phyloP scores from a whole-genome alignment of 1,140 invertebrate species.

The Drosophila varians region DNA sequence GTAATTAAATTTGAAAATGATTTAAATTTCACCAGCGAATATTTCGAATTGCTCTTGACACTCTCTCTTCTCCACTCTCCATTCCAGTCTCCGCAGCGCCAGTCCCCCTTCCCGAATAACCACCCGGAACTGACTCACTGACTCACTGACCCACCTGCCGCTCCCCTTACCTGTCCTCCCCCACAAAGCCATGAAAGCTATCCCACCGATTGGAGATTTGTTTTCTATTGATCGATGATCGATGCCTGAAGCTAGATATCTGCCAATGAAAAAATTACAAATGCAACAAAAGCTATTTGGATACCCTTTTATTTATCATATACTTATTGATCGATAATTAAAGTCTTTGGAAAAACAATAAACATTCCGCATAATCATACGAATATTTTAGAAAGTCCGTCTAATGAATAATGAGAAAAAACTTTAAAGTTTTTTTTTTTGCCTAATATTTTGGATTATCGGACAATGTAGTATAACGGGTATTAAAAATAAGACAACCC shows the following conservation, averaged over 20 bases:
- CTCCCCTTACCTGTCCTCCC: background rate
- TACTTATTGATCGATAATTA: too few species aligned
- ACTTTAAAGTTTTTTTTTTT: too few species aligned
- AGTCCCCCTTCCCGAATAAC: too few species aligned
- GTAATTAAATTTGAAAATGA: conserved; percentile 80
- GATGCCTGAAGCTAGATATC: background rate
- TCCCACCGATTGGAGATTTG: conserved; percentile 67
- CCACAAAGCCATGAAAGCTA: conserved; percentile 42
- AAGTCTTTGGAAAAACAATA: too few species aligned
- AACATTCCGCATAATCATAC: too few species aligned
- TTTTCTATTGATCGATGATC: conserved; percentile 74
- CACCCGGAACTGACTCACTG: conserved; percentile 52
- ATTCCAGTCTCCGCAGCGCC: background rate
- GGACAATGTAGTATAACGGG: too few species aligned
- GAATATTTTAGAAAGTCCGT: too few species aligned
- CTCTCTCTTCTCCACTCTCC: conserved; percentile 46
- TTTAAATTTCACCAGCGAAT: conserved; percentile 74
- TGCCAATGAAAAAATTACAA: conserved; percentile 11
- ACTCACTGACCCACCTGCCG: conserved; percentile 29
- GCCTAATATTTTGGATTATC: too few species aligned
- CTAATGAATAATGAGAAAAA: too few species aligned
- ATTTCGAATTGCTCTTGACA: conserved; percentile 72
- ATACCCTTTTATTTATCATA: background rate
- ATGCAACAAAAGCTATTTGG: background rate
- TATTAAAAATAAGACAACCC: too few species aligned